These are phyloP conservation scores for Clarias platycephalus DNA, from an alignment of 2,797 vertebrate genomes.

Conservation along the genomic window DNA sequence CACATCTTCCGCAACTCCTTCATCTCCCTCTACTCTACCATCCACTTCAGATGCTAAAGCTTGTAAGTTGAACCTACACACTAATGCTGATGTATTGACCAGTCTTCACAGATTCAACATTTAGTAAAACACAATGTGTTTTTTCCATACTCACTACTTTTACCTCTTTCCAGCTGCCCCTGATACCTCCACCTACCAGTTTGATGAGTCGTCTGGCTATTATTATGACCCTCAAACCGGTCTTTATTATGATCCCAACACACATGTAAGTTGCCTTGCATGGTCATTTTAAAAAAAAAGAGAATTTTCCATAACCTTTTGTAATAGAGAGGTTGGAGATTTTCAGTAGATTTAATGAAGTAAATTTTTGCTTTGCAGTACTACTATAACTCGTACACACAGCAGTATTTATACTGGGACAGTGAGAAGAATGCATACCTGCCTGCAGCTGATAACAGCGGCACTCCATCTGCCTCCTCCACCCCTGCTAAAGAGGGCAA, in stretches of 20 bases:
- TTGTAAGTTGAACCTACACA: constrained; percentile 35
- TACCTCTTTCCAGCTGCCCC: constrained; percentile 75
- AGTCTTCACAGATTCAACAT: neutral
- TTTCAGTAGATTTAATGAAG: neutral
- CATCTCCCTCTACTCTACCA: constrained; percentile 42
- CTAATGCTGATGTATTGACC: neutral
- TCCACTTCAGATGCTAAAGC: constrained; percentile 44
- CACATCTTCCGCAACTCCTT: constrained; percentile 12
- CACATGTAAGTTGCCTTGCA: constrained; percentile 77
- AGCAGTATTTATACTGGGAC: constrained; percentile 99
- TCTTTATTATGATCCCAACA: constrained; percentile 95
- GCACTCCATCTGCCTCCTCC: constrained; percentile 58
- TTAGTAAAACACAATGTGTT: neutral
- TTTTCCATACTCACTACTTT: constrained; percentile 1
- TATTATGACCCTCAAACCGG: constrained; percentile 94
- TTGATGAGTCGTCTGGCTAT: constrained; percentile 96
- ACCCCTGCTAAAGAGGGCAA: constrained; percentile 89
- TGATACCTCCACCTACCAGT: constrained; percentile 96
- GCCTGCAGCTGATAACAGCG: constrained; percentile 75
- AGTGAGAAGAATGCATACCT: constrained; percentile 91
- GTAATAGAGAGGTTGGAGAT: neutral
- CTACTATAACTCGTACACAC: constrained; percentile 96
- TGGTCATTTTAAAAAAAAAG: neutral
- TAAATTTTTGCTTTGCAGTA: constrained; percentile 75
- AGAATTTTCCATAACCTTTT: neutral